Conservation (phyloP, 2,797 vertebrate genomes). For the Mustela erminea region DNA sequence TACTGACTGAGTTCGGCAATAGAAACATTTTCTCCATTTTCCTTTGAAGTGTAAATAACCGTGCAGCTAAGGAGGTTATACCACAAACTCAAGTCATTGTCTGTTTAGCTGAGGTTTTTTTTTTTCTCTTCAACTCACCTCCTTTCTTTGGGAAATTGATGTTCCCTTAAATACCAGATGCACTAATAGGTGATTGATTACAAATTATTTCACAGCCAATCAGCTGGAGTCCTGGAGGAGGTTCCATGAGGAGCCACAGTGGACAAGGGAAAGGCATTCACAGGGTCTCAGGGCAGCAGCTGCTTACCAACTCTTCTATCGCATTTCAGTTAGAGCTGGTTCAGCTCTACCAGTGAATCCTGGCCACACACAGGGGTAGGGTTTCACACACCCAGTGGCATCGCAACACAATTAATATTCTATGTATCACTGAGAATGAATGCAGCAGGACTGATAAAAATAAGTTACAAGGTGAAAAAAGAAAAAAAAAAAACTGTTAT, state of each 20-base stretch:
- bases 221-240: background rate
- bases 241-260: background rate
- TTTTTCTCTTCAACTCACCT: background rate
- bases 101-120: background rate
- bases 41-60: background rate
- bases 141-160: background rate
- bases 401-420: background rate
- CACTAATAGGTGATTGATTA: background rate
- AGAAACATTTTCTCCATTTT: background rate
- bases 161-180: background rate
- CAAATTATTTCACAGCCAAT: background rate
- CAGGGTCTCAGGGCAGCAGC: background rate
- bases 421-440: background rate
- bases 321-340: background rate
- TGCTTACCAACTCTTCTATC: background rate
- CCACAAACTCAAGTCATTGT: background rate
- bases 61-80: background rate
- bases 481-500: background rate
- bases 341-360: background rate
- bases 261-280: background rate
- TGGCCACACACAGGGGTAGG: accelerated
- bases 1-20: background rate
- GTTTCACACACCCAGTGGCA: accelerated
- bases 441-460: background rate
- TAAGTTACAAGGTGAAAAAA: background rate